Base-by-base conservation (phyloP, 2,888 invertebrate species). In the Stenurella melanura region DNA sequence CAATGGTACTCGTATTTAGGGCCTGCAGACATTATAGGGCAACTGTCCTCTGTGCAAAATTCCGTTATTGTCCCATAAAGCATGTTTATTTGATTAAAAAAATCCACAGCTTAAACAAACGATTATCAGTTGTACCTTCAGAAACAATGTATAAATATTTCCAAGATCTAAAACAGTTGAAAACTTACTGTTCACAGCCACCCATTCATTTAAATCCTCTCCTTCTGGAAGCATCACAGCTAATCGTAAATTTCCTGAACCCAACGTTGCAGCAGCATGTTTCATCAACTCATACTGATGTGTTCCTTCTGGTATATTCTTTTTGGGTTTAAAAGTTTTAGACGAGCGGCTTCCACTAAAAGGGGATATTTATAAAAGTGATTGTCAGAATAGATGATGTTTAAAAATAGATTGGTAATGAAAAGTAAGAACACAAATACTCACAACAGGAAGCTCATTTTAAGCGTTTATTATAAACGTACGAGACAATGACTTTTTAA, bases 41-140 rank as follows among this genome's bases (percentile, higher is more conserved):
- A 99, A 82, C 96, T 96, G 87, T 98, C 97, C 89, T 98, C 98
- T 4, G 98, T 98, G 90, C 99, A 99, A 91, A 98, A 98, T 91
- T 99, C 99, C n/a, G 98, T 98, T 87, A 99, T 97, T 38, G 99
- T 99, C 70, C 99, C 99, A 87, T 99, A 99, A 81, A 99, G 91
- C 99, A 99, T 99, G 91, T 98, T 98, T 89, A 99, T 99, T 93
- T 99, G 99, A 91, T 99, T 99, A 91, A 99, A 99, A 90, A 99
- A 99, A 91, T 99, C 99, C 80, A 99, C 98, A 87, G 98, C 98
- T 98, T 91, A 58, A 93, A 82, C 30, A 42, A 60, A 73, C n/a
- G 15, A 50, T 1, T 42, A 9, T 34, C n/a, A 50, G 50, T 50
- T n/a, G 15, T 12, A 15, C 4, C n/a, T 50, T 2, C 42, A 42